Percentiles rank a stretch among this genome's conserved stretches.
phyloP scores from a whole-genome alignment of 2,113 vertebrate species.

The Aldabrachelys gigantea region DNA sequence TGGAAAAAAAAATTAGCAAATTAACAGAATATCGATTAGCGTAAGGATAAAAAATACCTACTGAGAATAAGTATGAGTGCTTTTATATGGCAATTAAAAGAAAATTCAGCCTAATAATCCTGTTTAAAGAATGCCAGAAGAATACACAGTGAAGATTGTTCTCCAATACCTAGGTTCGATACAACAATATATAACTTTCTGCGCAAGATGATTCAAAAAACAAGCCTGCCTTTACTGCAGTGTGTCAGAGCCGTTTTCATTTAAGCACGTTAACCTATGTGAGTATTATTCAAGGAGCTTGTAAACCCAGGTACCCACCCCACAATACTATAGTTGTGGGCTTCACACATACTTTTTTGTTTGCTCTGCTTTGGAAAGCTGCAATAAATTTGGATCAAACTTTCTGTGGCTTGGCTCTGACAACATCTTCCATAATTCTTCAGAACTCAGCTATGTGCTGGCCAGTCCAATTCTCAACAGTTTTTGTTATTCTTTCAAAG shows the following conservation, averaged over 20 bases:
- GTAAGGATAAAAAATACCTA: not conserved
- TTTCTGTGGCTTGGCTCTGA: not conserved
- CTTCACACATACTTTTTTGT: not conserved
- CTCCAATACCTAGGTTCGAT: not conserved
- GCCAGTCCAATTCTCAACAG: not conserved
- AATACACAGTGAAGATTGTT: not conserved
- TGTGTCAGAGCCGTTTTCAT: not conserved
- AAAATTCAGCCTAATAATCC: not conserved
- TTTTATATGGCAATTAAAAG: not conserved
- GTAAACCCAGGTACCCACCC: not conserved
- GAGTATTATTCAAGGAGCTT: not conserved
- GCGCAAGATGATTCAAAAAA: not conserved
- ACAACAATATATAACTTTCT: not conserved
- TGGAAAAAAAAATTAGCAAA: not conserved
- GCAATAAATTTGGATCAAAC: not conserved
- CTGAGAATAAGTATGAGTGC: not conserved
- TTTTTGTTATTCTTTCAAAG: not conserved
- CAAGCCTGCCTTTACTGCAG: not conserved
- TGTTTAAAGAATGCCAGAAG: not conserved
- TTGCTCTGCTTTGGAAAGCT: not conserved
- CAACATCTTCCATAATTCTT: slow-evolving; percentile 26
- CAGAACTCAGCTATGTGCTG: not conserved
- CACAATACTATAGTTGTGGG: not conserved
- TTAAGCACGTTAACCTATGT: not conserved
- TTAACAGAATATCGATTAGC: accelerated